Evolutionary conservation across 92 coral and sea anemone genomes (phyloP).

Genomic region (Porites rus): DNA sequence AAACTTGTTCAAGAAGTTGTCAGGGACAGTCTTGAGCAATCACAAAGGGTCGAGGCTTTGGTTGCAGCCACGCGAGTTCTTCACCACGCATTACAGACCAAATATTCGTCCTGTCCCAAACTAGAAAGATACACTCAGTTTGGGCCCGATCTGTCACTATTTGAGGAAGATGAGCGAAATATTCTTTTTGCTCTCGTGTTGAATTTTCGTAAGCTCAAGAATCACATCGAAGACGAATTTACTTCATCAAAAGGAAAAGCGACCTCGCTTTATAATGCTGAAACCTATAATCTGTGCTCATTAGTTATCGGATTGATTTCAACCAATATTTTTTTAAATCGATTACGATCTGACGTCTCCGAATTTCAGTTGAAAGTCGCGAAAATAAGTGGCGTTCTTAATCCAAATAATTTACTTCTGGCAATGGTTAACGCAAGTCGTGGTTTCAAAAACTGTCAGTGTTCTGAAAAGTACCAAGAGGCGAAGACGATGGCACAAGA

Average conservation of each 20-base stretch:
- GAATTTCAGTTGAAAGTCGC: not conserved
- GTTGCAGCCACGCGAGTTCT: not conserved
- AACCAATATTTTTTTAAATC: not conserved
- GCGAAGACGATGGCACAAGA: not conserved
- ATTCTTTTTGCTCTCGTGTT: not conserved
- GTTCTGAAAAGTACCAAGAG: not conserved
- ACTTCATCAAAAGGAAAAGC: not conserved
- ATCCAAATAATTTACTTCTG: not conserved
- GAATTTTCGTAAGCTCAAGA: conserved; percentile 3
- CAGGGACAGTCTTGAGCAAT: not conserved
- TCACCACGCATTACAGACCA: too few species aligned
- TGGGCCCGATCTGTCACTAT: not conserved
- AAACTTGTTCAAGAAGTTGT: conserved; percentile 19
- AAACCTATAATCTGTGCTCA: not conserved
- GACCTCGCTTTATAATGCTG: not conserved
- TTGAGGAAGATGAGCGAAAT: not conserved
- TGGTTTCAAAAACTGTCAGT: not conserved
- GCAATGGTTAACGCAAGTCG: not conserved
- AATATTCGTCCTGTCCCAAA: too few species aligned
- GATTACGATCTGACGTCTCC: not conserved
- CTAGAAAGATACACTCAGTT: too few species aligned
- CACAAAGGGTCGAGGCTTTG: not conserved
- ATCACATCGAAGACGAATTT: not conserved
- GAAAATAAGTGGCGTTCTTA: not conserved
- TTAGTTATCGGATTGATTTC: too few species aligned